Conservation (phyloP, 2,113 vertebrate species). For the Mirounga angustirostris region DNA sequence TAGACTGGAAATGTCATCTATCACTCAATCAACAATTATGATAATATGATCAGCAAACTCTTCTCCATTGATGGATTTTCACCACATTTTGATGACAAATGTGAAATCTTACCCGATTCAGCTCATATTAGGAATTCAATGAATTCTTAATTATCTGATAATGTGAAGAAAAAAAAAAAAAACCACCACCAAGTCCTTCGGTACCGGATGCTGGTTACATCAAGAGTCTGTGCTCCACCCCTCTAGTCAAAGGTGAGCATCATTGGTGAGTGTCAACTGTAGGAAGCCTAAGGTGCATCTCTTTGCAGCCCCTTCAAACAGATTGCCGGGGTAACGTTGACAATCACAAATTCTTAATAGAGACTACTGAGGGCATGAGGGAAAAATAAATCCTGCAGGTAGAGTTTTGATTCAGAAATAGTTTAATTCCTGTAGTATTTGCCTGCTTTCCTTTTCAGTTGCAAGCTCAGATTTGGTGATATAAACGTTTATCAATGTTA, state of each 20-base stretch:
- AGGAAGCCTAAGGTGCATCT: constrained; percentile 20
- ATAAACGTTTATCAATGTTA: constrained; percentile 61
- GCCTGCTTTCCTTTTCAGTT: constrained; percentile 43
- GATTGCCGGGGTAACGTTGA: constrained; percentile 71
- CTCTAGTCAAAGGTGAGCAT: constrained; percentile 31
- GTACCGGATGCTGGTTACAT: neutral
- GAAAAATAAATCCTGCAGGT: constrained; percentile 58
- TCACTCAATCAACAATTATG: constrained; percentile 80
- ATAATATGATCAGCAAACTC: constrained; percentile 76
- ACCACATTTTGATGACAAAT: constrained; percentile 74
- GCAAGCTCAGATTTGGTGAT: constrained; percentile 33
- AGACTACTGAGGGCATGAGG: neutral
- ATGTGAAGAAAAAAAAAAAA: neutral
- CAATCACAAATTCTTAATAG: constrained; percentile 69
- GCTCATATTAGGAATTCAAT: constrained; percentile 64
- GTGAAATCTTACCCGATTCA: constrained; percentile 66
- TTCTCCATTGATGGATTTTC: constrained; percentile 66
- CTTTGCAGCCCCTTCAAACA: constrained; percentile 54
- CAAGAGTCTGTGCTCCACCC: neutral
- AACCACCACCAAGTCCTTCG: neutral
- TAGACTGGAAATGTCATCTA: constrained; percentile 76
- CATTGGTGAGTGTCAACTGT: constrained; percentile 8
- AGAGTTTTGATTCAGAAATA: constrained; percentile 57
- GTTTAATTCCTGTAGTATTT: constrained; percentile 43
- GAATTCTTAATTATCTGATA: constrained; percentile 72